Evolutionary conservation across 2,113 vertebrate genomes (phyloP), one percentile per base, ranked within the genome.

Genomic region (Platycercus adscitus): DNA sequence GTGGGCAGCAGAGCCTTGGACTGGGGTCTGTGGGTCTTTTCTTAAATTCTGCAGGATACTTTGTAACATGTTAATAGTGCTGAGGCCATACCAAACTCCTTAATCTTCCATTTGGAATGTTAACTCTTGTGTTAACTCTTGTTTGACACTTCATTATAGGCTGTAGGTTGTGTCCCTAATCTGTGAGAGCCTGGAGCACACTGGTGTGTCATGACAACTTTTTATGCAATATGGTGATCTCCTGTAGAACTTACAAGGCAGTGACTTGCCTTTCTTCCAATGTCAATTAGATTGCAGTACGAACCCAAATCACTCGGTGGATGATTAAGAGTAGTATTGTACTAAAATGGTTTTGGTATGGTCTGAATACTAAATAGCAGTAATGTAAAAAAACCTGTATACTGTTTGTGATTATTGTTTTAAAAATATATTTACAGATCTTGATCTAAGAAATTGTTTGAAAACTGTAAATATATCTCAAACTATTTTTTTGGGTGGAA

Each of bases 1-100:
- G 99, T 99, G 99, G 99, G 99, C 99, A 91, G 99, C 99, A 98
- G 99, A 99, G 99, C 99, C 99, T 98, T 99, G 99, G 99, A 99
- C 99, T 97, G 99, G 99, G 99, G 99, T 99, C 98, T 98, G 99
- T 99, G 98, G 98, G 98, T 98, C 95, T 99, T 99, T 98, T 97
- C 90, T 98, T 98, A 96, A 98, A 98, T 98, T 98, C 91, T 97
- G 95, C 98, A 98, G 98, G 98, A 97, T 98, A 39, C 89, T 93
- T 95, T 94, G 97, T 97, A 97, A 98, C 97, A 88, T 98, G 97
- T 97, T 98, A 96, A 96, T 97, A 97, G 97, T 98, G 97, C 98
- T 98, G 98, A 98, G 98, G 98, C 98, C 98, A 99, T 99, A 99
- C 99, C 98, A 99, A 99, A 99, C 97, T 98, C 95, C 96, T 94